These are phyloP conservation scores for Drosophila nigromelanica DNA, from an alignment of 1,140 invertebrate genomes.

Conservation along the genomic window DNA sequence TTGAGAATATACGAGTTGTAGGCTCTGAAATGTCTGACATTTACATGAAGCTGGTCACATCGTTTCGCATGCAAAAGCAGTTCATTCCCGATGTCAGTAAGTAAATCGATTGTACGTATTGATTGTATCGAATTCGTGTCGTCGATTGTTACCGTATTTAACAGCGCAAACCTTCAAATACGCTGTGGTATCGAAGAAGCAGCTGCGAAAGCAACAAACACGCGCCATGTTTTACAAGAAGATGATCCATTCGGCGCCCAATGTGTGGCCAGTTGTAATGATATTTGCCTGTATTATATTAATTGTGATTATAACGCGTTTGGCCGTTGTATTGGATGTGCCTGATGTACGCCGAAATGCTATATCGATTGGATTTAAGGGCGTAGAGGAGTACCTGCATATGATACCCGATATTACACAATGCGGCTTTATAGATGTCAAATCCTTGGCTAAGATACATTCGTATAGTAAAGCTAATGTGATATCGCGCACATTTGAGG, in stretches of 20 bases:
- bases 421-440: slow-evolving; percentile 59
- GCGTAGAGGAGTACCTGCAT: background rate
- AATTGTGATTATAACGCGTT: slow-evolving; percentile 50
- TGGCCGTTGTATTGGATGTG: slow-evolving; percentile 45
- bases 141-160: background rate
- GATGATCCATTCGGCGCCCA: slow-evolving; percentile 69
- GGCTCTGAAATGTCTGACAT: slow-evolving; percentile 65
- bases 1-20: slow-evolving; percentile 63
- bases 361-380: slow-evolving; percentile 46
- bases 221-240: slow-evolving; percentile 74
- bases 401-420: slow-evolving; percentile 43
- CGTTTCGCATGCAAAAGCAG: slow-evolving; percentile 63
- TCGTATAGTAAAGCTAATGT: background rate
- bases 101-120: slow-evolving; percentile 23
- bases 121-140: background rate
- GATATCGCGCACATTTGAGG: slow-evolving; percentile 17
- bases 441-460: background rate
- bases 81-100: slow-evolving; percentile 70
- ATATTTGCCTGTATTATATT: slow-evolving; percentile 59
- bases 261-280: slow-evolving; percentile 67
- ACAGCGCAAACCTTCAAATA: slow-evolving; percentile 70
- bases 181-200: slow-evolving; percentile 51
- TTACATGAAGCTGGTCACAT: slow-evolving; percentile 67
- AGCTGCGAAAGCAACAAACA: slow-evolving; percentile 51
- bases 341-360: slow-evolving; percentile 24